These are phyloP conservation scores for Alfaro cultratus DNA, from an alignment of 2,797 vertebrate genomes.

Conservation along the genomic window DNA sequence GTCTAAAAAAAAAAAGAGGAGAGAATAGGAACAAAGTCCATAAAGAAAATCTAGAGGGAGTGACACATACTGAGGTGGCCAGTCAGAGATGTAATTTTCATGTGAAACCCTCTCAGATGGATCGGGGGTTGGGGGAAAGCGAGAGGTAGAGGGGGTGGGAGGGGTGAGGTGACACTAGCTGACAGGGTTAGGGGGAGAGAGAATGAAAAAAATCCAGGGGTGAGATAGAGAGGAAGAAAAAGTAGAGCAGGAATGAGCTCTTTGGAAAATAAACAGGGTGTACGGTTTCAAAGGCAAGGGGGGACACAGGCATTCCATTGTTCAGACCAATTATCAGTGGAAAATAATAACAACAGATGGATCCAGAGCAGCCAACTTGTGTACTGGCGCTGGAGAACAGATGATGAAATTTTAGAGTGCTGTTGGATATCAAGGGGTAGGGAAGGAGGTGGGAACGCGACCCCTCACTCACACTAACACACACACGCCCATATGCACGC, in stretches of 20 bases:
- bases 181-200: conserved; percentile 32
- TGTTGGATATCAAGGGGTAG: conserved; percentile 53
- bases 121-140: conserved; percentile 60
- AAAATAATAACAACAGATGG: conserved; percentile 99
- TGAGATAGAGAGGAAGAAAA: conserved; percentile 22
- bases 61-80: conserved; percentile 81
- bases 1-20: conserved; percentile 59
- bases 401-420: conserved; percentile 82
- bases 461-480: conserved; percentile 53
- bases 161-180: conserved; percentile 44
- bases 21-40: conserved; percentile 63
- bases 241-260: conserved; percentile 77
- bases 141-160: background rate
- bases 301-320: conserved; percentile 99
- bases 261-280: conserved; percentile 98
- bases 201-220: conserved; percentile 24
- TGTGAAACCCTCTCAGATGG: conserved; percentile 77
- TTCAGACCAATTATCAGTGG: conserved; percentile 99
- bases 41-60: conserved; percentile 75
- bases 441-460: conserved; percentile 68
- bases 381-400: conserved; percentile 86
- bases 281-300: conserved; percentile 94
- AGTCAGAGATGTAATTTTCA: conserved; percentile 86
- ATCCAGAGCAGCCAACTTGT: conserved; percentile 94
- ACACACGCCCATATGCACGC: background rate